Evolutionary conservation across 2,888 invertebrate genomes (phyloP).

Genomic region (Opisthograptis luteolata): DNA sequence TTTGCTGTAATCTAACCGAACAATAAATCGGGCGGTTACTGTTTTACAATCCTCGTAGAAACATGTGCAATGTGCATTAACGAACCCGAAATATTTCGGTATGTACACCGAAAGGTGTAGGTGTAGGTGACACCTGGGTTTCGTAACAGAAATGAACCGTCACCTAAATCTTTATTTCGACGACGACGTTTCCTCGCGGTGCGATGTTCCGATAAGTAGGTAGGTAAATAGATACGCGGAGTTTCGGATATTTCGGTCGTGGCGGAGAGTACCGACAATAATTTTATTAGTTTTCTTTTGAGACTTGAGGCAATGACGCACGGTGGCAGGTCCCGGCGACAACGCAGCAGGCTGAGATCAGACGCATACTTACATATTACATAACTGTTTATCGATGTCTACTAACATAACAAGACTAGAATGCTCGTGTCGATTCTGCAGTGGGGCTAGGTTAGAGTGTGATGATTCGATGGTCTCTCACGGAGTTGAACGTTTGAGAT

Average conservation of each 20-base stretch:
- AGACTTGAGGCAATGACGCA: conserved; percentile 72
- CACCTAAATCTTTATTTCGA: conserved; percentile 56
- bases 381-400: conserved; percentile 79
- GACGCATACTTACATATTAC: conserved; percentile 58
- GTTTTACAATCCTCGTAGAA: conserved; percentile 19
- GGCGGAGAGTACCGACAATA: conserved; percentile 61
- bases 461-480: conserved; percentile 56
- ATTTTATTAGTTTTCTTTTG: conserved; percentile 60
- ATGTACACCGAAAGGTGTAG: conserved; percentile 30
- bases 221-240: conserved; percentile 41
- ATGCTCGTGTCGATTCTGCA: conserved; percentile 72
- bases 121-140: no score
- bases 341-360: conserved; percentile 55
- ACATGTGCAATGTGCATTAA: conserved; percentile 29
- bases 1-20: conserved; percentile 32
- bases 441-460: conserved; percentile 80
- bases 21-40: conserved; percentile 23
- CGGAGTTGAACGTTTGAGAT: conserved; percentile 20
- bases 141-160: conserved; percentile 51
- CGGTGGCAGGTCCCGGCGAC: conserved; percentile 69
- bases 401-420: conserved; percentile 79
- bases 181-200: conserved; percentile 44
- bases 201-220: conserved; percentile 46
- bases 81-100: conserved; percentile 25
- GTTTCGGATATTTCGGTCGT: conserved; percentile 70